Evolutionary conservation across 2,113 vertebrate species (phyloP), one percentile per base, ranked within the genome.

Genomic region (Oncorhynchus kisutch): DNA sequence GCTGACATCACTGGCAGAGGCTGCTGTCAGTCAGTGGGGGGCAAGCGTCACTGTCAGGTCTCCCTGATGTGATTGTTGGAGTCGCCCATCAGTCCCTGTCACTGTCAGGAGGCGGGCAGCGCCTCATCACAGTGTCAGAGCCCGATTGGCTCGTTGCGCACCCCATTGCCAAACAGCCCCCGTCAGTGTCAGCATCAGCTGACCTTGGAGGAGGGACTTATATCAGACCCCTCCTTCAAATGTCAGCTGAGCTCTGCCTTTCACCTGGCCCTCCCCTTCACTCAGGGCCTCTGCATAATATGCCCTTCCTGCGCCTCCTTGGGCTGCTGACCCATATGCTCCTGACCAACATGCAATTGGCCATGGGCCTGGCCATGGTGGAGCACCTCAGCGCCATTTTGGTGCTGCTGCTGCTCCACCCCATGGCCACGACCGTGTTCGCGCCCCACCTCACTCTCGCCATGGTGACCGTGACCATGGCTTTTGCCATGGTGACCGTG

Each of bases 171-270:
- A 71, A 97, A 83, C 92, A 98, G 91, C 89, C 94, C 95, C 79
- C 97, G 94, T 79, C 98, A 99, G 84, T 98, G 96, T 90, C 98
- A 99, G 89, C 96, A 97, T 94, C 98, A 99, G 91, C 93, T 96
- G 80, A 89, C 84, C 14, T 91, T 49, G 3, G 83, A 65, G 70
- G 2, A 4, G 69, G 82, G 80, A 12, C 76, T 73, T 2, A 65
- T 70, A 31, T 87, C 91, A 76, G 90, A 87, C 81, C 82, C 86
- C 60, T 68, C 74, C 84, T 84, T 67, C 91, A 90, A 84, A 13
- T 93, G 92, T 94, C 98, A 99, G 88, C 85, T 93, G 90, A 94
- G 86, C 77, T 92, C 91, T 27, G 92, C 93, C 77, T 93, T 94
- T 83, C 97, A 99, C 76, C 31, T 91, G 16, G 2, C 70, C 81